Evolutionary conservation across 2,888 invertebrate species (phyloP), one percentile per base, ranked within the genome.

Genomic region (Phorcus lineatus): DNA sequence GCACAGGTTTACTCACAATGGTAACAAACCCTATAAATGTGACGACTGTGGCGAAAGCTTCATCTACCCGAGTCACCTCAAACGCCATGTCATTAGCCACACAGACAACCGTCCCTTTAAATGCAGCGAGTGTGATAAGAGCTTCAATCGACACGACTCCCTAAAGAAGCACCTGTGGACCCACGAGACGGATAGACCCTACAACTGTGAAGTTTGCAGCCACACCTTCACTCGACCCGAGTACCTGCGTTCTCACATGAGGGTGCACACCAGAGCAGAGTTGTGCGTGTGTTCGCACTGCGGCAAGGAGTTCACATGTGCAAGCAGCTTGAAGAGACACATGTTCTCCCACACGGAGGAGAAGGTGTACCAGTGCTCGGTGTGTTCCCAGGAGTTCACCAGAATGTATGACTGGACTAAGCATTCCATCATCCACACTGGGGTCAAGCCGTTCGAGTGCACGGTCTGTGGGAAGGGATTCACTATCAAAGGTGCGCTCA

Each of bases 351-450:
- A 62, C 28, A 62, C 62, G 0, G 62, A 62, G 6, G 62, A 62
- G 62, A 62, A 62, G 28, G 24, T 62, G 22, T 62, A 62, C 28
- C 62, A 62, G 28, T 62, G 62, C n/a, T 62, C 62, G 1, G 62
- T 62, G 62, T 62, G 62, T 11, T 62, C 62, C 24, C 62, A 62
- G 62, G 62, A 62, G 62, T 62, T 62, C 62, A 62, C 62, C 28
- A 24, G 62, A 0, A 24, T 62, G 62, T 62, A 62, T 62, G 62
- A 62, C 28, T 62, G 62, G 62, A 62, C 62, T 17, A 62, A 62
- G 24, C 62, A 62, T 28, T 62, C 62, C 19, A 62, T 62, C 62
- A 62, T 62, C 24, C 62, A 62, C 62, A 62, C 62, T 7, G 62
- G 62, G 16, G 62, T 62, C 62, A 62, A 62, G n/a, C 62, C 62